Evolutionary conservation across 2,888 invertebrate genomes (phyloP).

Genomic region (Coleophora flavipennella): DNA sequence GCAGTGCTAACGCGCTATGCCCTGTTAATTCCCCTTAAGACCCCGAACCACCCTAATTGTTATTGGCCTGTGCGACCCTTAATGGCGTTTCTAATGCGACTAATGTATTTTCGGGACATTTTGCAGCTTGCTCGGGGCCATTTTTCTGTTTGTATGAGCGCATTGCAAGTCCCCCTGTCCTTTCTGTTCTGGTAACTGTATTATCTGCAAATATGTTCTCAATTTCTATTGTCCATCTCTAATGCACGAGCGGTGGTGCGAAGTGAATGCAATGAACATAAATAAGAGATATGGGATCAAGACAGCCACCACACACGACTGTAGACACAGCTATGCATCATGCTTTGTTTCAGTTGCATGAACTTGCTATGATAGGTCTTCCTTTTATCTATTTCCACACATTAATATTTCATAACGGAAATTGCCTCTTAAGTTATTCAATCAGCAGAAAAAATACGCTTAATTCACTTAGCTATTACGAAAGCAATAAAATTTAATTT

Average conservation of each 20-base stretch:
- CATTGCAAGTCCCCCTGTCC: constrained; percentile 46
- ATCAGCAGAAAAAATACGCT: too few relatives aligned
- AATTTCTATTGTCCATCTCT: constrained; percentile 63
- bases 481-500: too few relatives aligned
- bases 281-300: constrained; percentile 48
- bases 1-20: constrained; percentile 54
- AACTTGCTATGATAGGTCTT: constrained; percentile 1
- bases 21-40: constrained; percentile 65
- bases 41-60: constrained; percentile 68
- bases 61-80: constrained; percentile 61
- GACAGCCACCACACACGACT: constrained; percentile 16
- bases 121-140: constrained; percentile 68
- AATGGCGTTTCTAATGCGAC: constrained; percentile 69
- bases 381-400: background rate
- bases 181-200: constrained; percentile 56
- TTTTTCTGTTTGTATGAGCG: constrained; percentile 64
- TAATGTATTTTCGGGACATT: constrained; percentile 72
- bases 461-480: too few relatives aligned
- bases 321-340: constrained; percentile 32
- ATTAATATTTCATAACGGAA: too few relatives aligned
- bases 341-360: constrained; percentile 22
- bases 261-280: constrained; percentile 57
- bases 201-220: constrained; percentile 70
- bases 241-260: constrained; percentile 42
- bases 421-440: too few relatives aligned